These are phyloP conservation scores for Tolmerus cingulatus DNA, from an alignment of 2,888 invertebrate genomes.

Conservation along the genomic window DNA sequence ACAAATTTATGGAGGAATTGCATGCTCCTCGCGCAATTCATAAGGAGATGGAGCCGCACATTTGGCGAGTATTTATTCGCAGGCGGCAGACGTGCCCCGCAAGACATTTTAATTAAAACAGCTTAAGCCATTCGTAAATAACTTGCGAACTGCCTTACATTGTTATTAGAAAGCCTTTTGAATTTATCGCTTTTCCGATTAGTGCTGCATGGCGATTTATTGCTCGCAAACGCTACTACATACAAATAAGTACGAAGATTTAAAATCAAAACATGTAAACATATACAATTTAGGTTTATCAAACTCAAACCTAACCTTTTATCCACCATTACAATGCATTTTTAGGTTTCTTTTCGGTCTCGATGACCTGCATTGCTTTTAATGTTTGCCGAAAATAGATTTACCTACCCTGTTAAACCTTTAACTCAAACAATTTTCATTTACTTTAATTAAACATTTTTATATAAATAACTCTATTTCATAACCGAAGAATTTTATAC, in stretches of 20 bases:
- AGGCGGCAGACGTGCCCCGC: background rate
- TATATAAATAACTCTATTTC: no score
- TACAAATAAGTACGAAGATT: background rate
- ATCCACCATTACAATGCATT: no score
- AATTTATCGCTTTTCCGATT: background rate
- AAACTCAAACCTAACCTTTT: background rate
- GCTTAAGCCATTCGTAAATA: background rate
- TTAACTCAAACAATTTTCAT: no score
- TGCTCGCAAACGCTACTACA: background rate
- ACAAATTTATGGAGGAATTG: background rate
- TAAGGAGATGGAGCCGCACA: background rate
- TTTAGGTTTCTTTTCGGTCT: no score
- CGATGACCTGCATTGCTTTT: no score
- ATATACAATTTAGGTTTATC: background rate
- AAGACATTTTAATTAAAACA: background rate
- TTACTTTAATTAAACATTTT: no score
- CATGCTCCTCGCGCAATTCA: background rate
- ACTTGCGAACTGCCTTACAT: background rate
- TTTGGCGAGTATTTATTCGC: background rate
- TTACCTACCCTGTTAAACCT: no score
- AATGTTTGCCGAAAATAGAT: no score
- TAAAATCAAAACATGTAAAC: background rate
- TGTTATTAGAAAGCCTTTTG: background rate
- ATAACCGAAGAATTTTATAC: no score
- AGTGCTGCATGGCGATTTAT: background rate